phyloP scores from a whole-genome alignment of 2,888 invertebrate genomes.

The Periphyllus acericola region DNA sequence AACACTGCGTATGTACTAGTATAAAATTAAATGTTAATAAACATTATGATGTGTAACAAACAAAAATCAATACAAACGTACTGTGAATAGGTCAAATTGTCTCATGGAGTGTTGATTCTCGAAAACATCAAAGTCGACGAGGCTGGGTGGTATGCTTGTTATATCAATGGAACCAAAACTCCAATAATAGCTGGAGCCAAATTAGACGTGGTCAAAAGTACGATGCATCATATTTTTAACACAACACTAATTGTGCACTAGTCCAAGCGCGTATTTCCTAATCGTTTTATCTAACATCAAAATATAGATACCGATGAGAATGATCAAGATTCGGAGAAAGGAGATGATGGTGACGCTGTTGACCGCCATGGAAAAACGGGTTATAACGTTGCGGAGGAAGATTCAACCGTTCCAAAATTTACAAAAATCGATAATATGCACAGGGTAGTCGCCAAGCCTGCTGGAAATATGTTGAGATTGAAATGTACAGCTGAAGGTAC shows the following conservation, averaged over 20 bases:
- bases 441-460: constrained; percentile 75
- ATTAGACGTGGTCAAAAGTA: constrained; percentile 67
- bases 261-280: not conserved
- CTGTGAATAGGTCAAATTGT: constrained; percentile 24
- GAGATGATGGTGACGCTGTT: constrained; percentile 61
- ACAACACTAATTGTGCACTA: not conserved
- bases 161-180: constrained; percentile 70
- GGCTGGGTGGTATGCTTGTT: constrained; percentile 72
- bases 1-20: too few relatives aligned
- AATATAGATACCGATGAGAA: constrained; percentile 56
- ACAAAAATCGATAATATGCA: constrained; percentile 69
- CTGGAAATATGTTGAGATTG: constrained; percentile 79
- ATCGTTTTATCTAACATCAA: not conserved
- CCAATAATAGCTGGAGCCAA: constrained; percentile 67
- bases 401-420: constrained; percentile 69
- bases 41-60: too few relatives aligned
- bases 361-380: constrained; percentile 61
- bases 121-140: constrained; percentile 70
- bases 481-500: constrained; percentile 77
- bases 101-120: constrained; percentile 64
- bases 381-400: constrained; percentile 68
- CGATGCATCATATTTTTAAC: not conserved
- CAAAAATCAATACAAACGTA: not conserved
- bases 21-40: not conserved
- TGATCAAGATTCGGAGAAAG: constrained; percentile 62